Percentiles rank a stretch among this genome's conserved stretches.
These are phyloP conservation scores for Lepus timidus DNA, from an alignment of 2,113 vertebrate genomes.

Conservation along the genomic window DNA sequence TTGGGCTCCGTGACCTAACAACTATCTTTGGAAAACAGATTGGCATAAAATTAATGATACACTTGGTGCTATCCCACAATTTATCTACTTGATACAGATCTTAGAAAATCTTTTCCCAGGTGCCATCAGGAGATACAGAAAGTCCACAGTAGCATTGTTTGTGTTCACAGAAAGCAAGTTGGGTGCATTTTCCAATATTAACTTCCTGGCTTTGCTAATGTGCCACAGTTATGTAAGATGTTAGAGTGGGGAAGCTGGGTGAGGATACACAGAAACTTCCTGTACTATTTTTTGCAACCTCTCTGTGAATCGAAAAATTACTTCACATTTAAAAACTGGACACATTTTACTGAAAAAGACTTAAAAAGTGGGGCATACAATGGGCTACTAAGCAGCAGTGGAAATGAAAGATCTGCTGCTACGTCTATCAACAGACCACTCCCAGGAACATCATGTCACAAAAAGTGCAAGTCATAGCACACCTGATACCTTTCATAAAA, in stretches of 20 bases:
- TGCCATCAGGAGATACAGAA: neutral
- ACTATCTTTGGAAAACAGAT: neutral
- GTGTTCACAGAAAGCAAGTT: neutral
- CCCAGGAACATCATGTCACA: neutral
- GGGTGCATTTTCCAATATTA: neutral
- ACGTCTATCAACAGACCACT: neutral
- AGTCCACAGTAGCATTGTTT: neutral
- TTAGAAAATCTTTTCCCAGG: neutral
- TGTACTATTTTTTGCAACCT: conserved; percentile 45
- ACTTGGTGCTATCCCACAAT: neutral
- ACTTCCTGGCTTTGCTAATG: conserved; percentile 47
- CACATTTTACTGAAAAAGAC: conserved; percentile 51
- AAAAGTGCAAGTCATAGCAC: conserved; percentile 21
- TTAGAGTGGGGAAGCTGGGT: neutral
- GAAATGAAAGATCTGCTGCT: neutral
- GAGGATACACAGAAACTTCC: conserved; percentile 11
- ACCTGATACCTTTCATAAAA: neutral
- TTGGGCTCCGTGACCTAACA: neutral
- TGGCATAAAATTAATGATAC: neutral
- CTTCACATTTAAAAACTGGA: conserved; percentile 49
- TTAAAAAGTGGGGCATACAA: conserved; percentile 28
- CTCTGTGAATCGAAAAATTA: conserved; percentile 41
- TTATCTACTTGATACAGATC: neutral
- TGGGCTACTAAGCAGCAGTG: neutral
- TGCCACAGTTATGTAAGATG: conserved; percentile 12